These are phyloP conservation scores for Caretta caretta DNA, from an alignment of 2,113 vertebrate species.

Conservation along the genomic window DNA sequence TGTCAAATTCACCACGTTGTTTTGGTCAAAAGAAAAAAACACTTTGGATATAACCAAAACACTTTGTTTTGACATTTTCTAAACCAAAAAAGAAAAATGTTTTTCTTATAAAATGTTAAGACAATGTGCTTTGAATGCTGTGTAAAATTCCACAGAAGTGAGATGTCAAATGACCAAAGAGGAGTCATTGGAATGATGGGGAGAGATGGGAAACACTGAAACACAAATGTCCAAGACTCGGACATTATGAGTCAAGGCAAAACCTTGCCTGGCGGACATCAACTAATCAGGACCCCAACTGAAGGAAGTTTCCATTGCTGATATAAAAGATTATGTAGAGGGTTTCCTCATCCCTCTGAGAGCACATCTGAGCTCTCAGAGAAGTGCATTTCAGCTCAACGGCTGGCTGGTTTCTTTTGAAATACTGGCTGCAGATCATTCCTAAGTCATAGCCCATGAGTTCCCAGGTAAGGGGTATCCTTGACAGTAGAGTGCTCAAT, in stretches of 20 bases:
- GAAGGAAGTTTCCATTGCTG: not conserved
- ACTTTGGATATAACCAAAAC: not conserved
- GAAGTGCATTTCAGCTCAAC: not conserved
- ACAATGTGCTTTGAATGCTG: rapidly evolving
- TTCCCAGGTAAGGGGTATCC: not conserved
- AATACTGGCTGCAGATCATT: not conserved
- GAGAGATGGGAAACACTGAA: not conserved
- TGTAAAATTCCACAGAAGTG: not conserved
- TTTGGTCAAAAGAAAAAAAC: not conserved
- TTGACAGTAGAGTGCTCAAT: not conserved
- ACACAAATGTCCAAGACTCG: not conserved
- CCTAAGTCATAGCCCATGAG: not conserved
- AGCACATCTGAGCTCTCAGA: not conserved
- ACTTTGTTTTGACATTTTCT: not conserved
- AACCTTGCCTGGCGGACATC: not conserved
- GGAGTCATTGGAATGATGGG: not conserved
- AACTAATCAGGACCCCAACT: rapidly evolving
- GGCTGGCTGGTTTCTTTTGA: not conserved
- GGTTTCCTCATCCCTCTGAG: not conserved
- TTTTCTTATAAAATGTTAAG: not conserved
- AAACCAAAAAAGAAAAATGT: not conserved
- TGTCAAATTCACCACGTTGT: not conserved
- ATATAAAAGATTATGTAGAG: rapidly evolving
- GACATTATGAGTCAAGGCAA: not conserved
- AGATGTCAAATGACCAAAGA: not conserved